A percentile compares a stretch with the other conserved stretches of the same genome.
phyloP scores from a whole-genome alignment of 2,888 invertebrate species.

The Nymphalis urticae region DNA sequence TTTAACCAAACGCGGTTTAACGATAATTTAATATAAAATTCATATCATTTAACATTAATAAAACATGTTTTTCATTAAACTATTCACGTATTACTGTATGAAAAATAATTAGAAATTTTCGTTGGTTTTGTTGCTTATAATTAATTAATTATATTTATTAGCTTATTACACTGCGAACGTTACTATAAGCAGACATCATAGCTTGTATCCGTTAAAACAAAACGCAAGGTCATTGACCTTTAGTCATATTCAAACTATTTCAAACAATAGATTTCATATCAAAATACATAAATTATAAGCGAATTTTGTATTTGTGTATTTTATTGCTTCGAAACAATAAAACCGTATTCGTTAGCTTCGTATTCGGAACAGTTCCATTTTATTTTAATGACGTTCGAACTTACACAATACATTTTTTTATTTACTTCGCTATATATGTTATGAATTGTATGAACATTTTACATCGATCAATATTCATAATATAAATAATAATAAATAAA shows the following conservation, averaged over 20 bases:
- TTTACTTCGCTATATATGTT: background rate
- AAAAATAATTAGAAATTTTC: too few relatives aligned
- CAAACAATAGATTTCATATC: conserved; percentile 21
- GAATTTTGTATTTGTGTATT: conserved; percentile 9
- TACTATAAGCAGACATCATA: conserved; percentile 64
- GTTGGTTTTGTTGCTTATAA: background rate
- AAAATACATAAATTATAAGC: conserved; percentile 2
- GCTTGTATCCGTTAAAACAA: conserved; percentile 67
- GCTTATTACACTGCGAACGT: conserved; percentile 40
- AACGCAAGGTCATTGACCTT: conserved; percentile 63
- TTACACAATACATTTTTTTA: background rate
- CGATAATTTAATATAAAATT: too few relatives aligned
- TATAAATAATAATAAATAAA: too few relatives aligned
- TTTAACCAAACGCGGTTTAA: too few relatives aligned
- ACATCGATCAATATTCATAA: too few relatives aligned
- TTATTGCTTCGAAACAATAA: conserved; percentile 4
- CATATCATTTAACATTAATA: too few relatives aligned
- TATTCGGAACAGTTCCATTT: background rate
- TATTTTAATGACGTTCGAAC: background rate
- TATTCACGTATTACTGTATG: too few relatives aligned
- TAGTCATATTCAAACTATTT: conserved; percentile 53
- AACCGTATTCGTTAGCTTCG: background rate
- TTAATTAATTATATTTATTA: background rate
- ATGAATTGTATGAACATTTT: background rate
- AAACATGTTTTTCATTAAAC: too few relatives aligned